Evolutionary conservation across 2,888 invertebrate species (phyloP), one percentile per base, ranked within the genome.

Genomic region (Rhingia campestris): DNA sequence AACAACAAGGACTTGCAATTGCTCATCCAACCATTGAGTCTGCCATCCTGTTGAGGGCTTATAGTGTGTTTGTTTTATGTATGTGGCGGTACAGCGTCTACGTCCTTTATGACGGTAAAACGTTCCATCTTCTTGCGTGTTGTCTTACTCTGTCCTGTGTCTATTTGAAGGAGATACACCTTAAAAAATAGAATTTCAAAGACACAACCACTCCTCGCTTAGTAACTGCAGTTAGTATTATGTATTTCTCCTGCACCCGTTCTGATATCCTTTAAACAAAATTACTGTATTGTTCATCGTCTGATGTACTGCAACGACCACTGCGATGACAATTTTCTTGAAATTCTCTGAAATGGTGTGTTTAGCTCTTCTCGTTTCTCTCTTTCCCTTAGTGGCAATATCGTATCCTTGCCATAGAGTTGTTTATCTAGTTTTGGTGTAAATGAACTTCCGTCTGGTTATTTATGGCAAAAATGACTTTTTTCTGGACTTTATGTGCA

Each of bases 391-490:
- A 33, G 22, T 22, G 22, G 22, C 22, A n/a, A 10, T 41, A 9
- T 41, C 41, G 41, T 39, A 6, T 14, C 32, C 35, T 7, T 41
- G 10, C 41, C 41, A 10, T 45, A 74, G 53, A 49, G 76, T 81
- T 79, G 75, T 84, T 80, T 84, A 75, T 84, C 64, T 75, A 75
- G 74, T 75, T 80, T 80, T 39, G 43, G 84, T 80, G 84, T 84
- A 84, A 84, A 84, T 84, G 84, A 84, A 84, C 84, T 84, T 84
- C 80, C 74, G 80, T 75, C 79, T 80, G 69, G 84, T 72, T 84
- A 80, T 80, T 84, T 84, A 80, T 82, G 74, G 41, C 56, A 64
- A 61, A 74, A 70, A 66, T 80, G 84, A 84, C 84, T 84, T 84
- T 22, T n/a, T 22, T 80, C 84, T 80, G 80, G 84, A 84, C 84